Percentiles rank a stretch among this genome's conserved stretches.
These are phyloP conservation scores for Phlogophora meticulosa DNA, from an alignment of 2,888 invertebrate species.

Conservation along the genomic window DNA sequence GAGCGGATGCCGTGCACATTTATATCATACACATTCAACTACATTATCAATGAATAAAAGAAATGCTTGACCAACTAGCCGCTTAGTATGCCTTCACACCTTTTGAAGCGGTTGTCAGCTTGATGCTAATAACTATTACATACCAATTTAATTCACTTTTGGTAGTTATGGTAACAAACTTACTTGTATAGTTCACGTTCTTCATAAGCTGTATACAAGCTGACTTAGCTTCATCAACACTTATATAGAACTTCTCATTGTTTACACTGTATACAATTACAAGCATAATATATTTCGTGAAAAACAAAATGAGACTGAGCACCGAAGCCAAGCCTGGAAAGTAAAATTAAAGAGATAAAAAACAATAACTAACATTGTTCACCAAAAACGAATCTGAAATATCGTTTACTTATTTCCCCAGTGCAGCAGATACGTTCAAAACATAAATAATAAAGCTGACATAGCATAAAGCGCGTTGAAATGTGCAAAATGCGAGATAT, in stretches of 20 bases:
- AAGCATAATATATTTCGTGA: slow-evolving; percentile 14
- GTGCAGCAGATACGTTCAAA: not conserved
- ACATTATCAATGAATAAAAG: no score
- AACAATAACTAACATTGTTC: not conserved
- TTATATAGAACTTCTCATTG: slow-evolving; percentile 30
- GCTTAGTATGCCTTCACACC: no score
- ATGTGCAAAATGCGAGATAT: slow-evolving; percentile 10
- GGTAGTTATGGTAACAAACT: not conserved
- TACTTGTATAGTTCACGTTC: slow-evolving; percentile 7
- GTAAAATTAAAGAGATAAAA: not conserved
- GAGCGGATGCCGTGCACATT: no score
- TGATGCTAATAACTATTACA: no score
- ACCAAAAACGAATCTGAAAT: no score
- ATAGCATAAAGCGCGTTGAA: slow-evolving; percentile 28
- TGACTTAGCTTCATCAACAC: slow-evolving; percentile 7
- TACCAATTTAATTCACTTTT: not conserved
- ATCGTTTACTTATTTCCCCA: not conserved
- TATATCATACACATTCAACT: no score
- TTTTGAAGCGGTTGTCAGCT: no score
- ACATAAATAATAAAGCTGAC: slow-evolving; percentile 17
- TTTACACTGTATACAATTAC: slow-evolving; percentile 14
- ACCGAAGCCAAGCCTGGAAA: slow-evolving; percentile 11
- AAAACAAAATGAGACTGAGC: slow-evolving; percentile 9
- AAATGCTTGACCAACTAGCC: no score
- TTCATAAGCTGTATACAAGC: slow-evolving; percentile 16